These are phyloP conservation scores for Nesogale talazaci DNA, from an alignment of 2,113 vertebrate genomes.

Conservation along the genomic window DNA sequence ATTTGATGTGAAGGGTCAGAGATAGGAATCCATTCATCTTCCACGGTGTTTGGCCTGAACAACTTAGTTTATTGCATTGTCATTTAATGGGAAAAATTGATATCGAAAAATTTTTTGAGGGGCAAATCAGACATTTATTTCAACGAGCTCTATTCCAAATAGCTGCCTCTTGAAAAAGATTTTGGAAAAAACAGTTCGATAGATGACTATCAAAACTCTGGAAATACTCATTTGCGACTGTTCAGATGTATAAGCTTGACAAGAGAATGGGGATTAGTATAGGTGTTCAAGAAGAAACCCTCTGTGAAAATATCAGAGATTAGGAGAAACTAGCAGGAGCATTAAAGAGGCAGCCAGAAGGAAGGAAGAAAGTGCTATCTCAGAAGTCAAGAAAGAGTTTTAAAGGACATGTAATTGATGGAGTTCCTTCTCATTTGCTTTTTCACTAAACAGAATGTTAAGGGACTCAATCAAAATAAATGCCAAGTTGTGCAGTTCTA, in stretches of 20 bases:
- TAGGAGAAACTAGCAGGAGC: background rate
- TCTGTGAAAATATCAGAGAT: constrained; percentile 5
- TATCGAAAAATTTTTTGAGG: background rate
- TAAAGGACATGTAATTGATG: background rate
- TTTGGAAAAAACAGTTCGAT: background rate
- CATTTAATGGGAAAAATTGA: constrained; percentile 2
- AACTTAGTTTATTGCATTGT: background rate
- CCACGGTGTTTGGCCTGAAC: background rate
- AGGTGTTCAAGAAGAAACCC: background rate
- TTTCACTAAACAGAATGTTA: constrained; percentile 39
- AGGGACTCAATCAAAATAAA: background rate
- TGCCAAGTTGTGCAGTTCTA: background rate
- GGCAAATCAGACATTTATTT: background rate
- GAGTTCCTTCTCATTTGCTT: constrained; percentile 15
- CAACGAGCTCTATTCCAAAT: background rate
- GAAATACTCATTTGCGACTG: background rate
- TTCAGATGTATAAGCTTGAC: background rate
- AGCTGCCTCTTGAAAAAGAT: background rate
- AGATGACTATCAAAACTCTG: background rate
- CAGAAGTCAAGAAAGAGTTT: background rate
- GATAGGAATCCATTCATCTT: background rate
- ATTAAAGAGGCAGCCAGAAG: background rate
- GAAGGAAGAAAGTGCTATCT: background rate
- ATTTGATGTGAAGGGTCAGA: background rate
- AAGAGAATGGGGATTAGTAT: background rate